Percentiles rank a stretch among this genome's conserved stretches.
Conservation (phyloP, 2,888 invertebrate genomes). For the Poecilus cupreus region DNA sequence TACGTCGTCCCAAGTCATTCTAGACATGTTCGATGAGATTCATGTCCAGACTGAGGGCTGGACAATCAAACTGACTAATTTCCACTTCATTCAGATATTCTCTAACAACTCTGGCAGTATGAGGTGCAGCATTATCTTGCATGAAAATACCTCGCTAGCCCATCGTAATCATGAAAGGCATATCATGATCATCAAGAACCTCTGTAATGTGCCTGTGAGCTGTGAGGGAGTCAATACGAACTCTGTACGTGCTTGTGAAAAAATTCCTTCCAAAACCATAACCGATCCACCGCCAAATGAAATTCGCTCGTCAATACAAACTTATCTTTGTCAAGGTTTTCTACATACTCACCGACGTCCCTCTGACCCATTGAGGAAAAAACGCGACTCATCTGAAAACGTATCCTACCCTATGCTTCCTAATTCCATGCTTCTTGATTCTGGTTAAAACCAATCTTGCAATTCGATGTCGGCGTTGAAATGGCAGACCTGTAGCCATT, state of each 20-base stretch:
- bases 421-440: neutral
- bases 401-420: neutral
- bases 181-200: conserved; percentile 63
- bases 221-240: no score
- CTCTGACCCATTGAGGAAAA: neutral
- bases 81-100: no score
- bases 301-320: neutral
- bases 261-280: neutral
- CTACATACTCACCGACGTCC: neutral
- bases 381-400: neutral
- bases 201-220: no score
- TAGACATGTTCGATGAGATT: no score
- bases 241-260: neutral
- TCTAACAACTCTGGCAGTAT: no score
- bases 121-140: no score
- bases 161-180: conserved; percentile 62
- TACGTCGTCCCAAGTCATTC: no score
- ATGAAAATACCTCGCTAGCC: no score
- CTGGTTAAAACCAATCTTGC: neutral
- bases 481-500: no score
- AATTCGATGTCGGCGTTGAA: no score
- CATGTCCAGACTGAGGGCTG: conserved; percentile 63
- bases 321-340: neutral
- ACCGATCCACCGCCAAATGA: no score
- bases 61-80: conserved; percentile 63